Conservation (phyloP, 64 coral and sea anemone genomes). For the Actinia equina region DNA sequence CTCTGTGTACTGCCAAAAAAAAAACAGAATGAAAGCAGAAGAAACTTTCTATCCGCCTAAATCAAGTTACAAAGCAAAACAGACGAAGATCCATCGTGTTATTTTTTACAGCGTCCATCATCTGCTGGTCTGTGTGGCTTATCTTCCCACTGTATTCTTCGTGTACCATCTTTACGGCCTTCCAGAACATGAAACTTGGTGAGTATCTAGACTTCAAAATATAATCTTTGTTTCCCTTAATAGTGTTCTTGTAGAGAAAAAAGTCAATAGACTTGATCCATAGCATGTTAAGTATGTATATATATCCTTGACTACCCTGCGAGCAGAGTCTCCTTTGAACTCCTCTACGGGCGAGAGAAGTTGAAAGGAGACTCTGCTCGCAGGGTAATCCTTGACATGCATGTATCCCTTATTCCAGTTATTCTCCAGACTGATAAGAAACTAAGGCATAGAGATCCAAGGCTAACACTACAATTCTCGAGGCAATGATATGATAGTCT, state of each 20-base stretch:
- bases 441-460: no score
- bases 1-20: neutral
- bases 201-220: neutral
- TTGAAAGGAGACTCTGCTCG: no score
- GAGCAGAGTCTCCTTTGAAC: no score
- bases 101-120: constrained; percentile 1
- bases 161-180: neutral
- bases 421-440: no score
- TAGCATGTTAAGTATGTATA: no score
- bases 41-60: neutral
- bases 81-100: neutral
- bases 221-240: neutral
- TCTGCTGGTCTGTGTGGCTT: neutral
- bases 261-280: no score
- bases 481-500: no score
- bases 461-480: no score
- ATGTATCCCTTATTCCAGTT: no score
- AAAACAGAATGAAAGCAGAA: neutral
- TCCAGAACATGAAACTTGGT: neutral
- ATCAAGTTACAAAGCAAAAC: constrained; percentile 8
- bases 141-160: neutral
- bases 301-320: no score
- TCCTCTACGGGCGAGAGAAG: no score
- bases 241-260: neutral
- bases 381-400: no score